These are phyloP conservation scores for Camelus bactrianus DNA, from an alignment of 2,113 vertebrate genomes.

Conservation along the genomic window DNA sequence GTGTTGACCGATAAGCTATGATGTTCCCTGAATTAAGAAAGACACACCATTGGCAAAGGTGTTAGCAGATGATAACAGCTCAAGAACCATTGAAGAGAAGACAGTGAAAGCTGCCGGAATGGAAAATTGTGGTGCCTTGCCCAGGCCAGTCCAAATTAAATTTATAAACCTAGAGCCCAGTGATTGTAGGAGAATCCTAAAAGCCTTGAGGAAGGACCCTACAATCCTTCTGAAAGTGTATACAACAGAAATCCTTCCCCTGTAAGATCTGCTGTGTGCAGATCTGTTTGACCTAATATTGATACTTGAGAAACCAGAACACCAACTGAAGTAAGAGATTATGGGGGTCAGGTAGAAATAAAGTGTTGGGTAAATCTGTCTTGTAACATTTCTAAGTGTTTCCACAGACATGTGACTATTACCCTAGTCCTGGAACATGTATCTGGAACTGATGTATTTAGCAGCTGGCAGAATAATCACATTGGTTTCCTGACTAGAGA, in stretches of 20 bases:
- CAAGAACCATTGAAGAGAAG: neutral
- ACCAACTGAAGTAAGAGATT: neutral
- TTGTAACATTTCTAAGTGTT: neutral
- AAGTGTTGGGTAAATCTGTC: neutral
- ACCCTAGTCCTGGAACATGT: neutral
- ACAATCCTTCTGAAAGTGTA: neutral
- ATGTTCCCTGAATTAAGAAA: neutral
- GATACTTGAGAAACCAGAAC: neutral
- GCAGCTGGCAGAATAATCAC: constrained; percentile 50
- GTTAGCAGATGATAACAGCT: neutral
- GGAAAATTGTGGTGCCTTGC: neutral
- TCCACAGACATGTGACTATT: neutral
- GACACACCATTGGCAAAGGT: neutral
- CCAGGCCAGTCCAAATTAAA: neutral
- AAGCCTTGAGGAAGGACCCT: neutral
- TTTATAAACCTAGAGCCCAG: neutral
- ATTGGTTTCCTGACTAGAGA: constrained; percentile 12
- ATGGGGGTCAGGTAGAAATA: neutral
- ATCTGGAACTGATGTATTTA: constrained; percentile 27
- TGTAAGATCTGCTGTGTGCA: neutral
- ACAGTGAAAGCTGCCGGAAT: neutral
- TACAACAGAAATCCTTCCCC: neutral
- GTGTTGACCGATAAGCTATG: neutral
- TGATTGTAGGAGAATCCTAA: neutral
- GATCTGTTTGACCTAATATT: neutral